These are phyloP conservation scores for Drosophila multiciliata DNA, from an alignment of 2,888 invertebrate genomes.

Conservation along the genomic window DNA sequence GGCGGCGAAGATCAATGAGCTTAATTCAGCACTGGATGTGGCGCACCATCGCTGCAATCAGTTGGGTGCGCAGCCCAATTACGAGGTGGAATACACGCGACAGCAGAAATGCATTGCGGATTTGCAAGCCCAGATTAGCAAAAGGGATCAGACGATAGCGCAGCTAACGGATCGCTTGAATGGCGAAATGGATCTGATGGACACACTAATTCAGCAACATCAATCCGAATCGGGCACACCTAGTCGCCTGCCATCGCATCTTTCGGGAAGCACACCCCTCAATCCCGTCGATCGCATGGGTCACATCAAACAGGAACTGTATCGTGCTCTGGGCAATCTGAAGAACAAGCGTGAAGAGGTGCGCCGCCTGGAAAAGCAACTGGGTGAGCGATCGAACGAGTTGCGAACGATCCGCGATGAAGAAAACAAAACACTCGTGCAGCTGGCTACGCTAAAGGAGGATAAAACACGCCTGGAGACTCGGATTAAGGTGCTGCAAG, in stretches of 20 bases:
- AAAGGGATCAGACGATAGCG: constrained; percentile 81
- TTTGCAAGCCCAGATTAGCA: constrained; percentile 79
- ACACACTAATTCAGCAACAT: constrained; percentile 82
- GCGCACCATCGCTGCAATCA: constrained; percentile 86
- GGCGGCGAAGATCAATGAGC: constrained; percentile 87
- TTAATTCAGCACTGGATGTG: constrained; percentile 87
- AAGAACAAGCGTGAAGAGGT: constrained; percentile 86
- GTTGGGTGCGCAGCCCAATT: constrained; percentile 76
- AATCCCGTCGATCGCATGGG: constrained; percentile 83
- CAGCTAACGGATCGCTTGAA: constrained; percentile 78
- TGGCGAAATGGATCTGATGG: constrained; percentile 83
- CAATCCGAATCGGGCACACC: constrained; percentile 67
- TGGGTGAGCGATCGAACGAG: constrained; percentile 77
- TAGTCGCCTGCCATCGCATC: constrained; percentile 54
- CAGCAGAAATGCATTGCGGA: constrained; percentile 76
- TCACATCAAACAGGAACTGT: constrained; percentile 85
- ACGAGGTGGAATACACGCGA: constrained; percentile 78
- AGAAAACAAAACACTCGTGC: constrained; percentile 83
- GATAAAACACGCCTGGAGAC: constrained; percentile 81
- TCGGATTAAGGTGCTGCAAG: constrained; percentile 77
- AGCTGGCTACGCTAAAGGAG: constrained; percentile 82
- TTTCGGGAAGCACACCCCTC: constrained; percentile 82
- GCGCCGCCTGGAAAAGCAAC: constrained; percentile 84
- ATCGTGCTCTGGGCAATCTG: constrained; percentile 85
- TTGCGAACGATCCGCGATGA: constrained; percentile 76